These are phyloP conservation scores for Coptodon rendalli DNA, from an alignment of 2,113 vertebrate species.

Conservation along the genomic window DNA sequence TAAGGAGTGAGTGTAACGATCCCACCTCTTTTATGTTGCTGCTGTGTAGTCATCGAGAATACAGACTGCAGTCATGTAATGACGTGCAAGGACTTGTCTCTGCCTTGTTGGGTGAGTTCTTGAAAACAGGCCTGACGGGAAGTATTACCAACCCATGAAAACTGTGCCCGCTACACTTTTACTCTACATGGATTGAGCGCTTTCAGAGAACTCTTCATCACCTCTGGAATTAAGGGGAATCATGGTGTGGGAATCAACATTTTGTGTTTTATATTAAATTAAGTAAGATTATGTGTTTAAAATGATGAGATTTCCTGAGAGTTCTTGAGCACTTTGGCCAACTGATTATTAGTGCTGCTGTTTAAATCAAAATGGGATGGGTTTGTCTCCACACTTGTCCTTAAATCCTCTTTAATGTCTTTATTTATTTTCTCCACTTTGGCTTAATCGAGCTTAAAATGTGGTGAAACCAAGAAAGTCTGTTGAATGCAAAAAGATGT, in stretches of 20 bases:
- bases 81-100: slow-evolving; percentile 6
- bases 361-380: neutral
- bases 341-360: neutral
- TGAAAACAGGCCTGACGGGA: neutral
- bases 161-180: neutral
- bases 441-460: neutral
- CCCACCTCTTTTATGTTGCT: neutral
- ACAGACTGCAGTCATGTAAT: neutral
- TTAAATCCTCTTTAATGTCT: neutral
- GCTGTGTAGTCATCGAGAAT: slow-evolving; percentile 15
- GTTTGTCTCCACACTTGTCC: neutral
- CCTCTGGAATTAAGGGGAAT: neutral
- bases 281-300: neutral
- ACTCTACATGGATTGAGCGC: neutral
- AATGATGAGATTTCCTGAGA: neutral
- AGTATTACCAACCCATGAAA: neutral
- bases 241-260: neutral
- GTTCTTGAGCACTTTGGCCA: neutral
- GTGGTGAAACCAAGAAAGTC: neutral
- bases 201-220: neutral
- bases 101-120: neutral
- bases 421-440: neutral
- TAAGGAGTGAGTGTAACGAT: neutral
- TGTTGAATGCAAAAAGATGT: neutral
- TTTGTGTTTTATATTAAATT: slow-evolving; percentile 23